Evolutionary conservation across 2,797 vertebrate species (phyloP).

Genomic region (Leptatherina wallacei): DNA sequence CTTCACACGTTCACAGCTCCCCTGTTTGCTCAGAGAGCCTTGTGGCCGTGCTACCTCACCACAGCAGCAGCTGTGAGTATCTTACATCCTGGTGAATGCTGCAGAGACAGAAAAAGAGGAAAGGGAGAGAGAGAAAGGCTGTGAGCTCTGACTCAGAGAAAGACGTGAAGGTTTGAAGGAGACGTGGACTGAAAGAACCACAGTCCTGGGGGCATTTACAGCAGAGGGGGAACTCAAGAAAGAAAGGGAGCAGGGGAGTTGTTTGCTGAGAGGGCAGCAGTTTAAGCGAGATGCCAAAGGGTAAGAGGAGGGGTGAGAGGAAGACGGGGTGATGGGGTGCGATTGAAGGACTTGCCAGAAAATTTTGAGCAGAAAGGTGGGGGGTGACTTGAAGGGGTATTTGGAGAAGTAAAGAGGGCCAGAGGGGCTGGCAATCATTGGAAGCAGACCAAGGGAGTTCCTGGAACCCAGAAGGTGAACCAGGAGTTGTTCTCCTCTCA

Average conservation of each 20-base stretch:
- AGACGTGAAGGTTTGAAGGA: slow-evolving; percentile 59
- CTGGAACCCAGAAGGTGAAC: slow-evolving; percentile 75
- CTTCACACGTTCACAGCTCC: slow-evolving; percentile 84
- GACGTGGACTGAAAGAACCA: slow-evolving; percentile 69
- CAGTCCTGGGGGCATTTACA: slow-evolving; percentile 72
- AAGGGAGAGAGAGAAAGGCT: slow-evolving; percentile 27
- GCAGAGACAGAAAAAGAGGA: slow-evolving; percentile 28
- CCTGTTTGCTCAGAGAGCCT: slow-evolving; percentile 82
- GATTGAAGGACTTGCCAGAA: slow-evolving; percentile 71
- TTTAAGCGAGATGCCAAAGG: slow-evolving; percentile 62
- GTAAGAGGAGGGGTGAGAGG: slow-evolving; percentile 57
- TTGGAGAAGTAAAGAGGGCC: slow-evolving; percentile 68
- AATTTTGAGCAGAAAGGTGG: slow-evolving; percentile 45
- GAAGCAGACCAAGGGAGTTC: slow-evolving; percentile 78
- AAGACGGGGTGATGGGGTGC: slow-evolving; percentile 66
- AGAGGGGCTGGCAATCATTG: slow-evolving; percentile 60
- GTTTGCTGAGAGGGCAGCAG: slow-evolving; percentile 72
- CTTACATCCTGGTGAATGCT: slow-evolving; percentile 76
- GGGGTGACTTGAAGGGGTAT: slow-evolving; percentile 64
- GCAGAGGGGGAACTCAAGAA: slow-evolving; percentile 35
- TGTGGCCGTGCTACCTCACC: slow-evolving; percentile 83
- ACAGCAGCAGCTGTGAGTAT: slow-evolving; percentile 86
- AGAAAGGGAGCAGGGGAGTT: slow-evolving; percentile 40
- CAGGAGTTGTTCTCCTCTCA: slow-evolving; percentile 53
- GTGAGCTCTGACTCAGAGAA: slow-evolving; percentile 49